A percentile compares a stretch with the other conserved stretches of the same genome.
Evolutionary conservation across 2,888 invertebrate genomes (phyloP).

Genomic region (Microplitis deprimator): DNA sequence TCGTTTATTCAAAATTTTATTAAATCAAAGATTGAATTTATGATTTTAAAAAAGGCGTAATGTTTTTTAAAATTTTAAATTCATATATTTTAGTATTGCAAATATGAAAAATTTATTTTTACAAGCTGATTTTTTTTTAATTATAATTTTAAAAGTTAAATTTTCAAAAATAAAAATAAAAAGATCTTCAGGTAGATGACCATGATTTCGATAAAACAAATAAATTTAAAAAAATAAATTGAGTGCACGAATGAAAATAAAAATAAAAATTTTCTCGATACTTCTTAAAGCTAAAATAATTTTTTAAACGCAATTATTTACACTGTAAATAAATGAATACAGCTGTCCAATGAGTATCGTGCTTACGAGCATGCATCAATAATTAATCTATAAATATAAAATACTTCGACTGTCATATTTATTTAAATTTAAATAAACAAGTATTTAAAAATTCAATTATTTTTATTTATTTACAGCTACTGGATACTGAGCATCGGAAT

Average conservation of each 20-base stretch:
- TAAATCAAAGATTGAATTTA: no score
- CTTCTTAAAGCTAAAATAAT: background rate
- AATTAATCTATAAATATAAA: background rate
- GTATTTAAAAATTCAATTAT: background rate
- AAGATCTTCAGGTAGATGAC: no score
- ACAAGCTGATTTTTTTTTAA: no score
- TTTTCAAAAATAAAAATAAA: no score
- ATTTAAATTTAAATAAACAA: background rate
- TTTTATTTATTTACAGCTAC: slow-evolving; percentile 69
- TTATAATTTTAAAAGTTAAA: no score
- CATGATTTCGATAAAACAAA: background rate
- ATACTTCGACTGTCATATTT: background rate
- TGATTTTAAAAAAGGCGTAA: no score
- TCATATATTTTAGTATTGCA: no score
- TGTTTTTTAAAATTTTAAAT: no score
- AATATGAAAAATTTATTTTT: no score
- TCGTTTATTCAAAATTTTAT: no score
- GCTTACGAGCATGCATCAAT: slow-evolving; percentile 35
- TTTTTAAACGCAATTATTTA: background rate
- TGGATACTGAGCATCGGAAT: slow-evolving; percentile 80
- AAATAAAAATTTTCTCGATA: background rate
- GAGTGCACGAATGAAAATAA: slow-evolving; percentile 39
- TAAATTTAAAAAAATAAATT: background rate
- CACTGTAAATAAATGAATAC: background rate
- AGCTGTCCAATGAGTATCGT: slow-evolving; percentile 22